Evolutionary conservation across 2,888 invertebrate species (phyloP).

Genomic region (Exocentrus adspersus): DNA sequence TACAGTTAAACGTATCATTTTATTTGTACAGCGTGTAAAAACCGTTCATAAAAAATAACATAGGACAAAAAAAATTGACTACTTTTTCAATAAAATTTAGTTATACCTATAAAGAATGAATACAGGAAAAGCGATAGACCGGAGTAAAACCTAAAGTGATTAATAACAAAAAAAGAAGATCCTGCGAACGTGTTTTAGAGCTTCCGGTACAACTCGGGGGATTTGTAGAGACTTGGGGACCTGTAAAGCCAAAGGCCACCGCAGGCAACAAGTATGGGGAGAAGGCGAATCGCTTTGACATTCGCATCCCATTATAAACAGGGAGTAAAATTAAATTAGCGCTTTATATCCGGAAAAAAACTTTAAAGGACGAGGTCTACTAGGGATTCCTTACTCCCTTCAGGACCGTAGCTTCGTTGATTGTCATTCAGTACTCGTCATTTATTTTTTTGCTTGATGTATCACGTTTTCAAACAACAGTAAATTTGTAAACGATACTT

Average conservation of each 20-base stretch:
- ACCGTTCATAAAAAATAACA: too few species aligned
- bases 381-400: constrained; percentile 18
- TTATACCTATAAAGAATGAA: neutral
- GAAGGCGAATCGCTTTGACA: constrained; percentile 57
- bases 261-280: constrained; percentile 59
- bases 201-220: constrained; percentile 56
- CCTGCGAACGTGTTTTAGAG: constrained; percentile 56
- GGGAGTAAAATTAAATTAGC: constrained; percentile 61
- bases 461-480: neutral
- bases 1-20: too few species aligned
- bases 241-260: constrained; percentile 54
- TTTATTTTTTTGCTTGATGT: neutral
- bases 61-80: too few species aligned
- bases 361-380: constrained; percentile 52
- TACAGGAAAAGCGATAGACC: constrained; percentile 43
- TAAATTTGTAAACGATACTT: neutral
- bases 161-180: constrained; percentile 56
- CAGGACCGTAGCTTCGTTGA: constrained; percentile 21
- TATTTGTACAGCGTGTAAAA: neutral
- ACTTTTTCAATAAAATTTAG: too few species aligned
- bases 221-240: constrained; percentile 51
- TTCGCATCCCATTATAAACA: constrained; percentile 57
- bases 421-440: neutral
- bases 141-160: constrained; percentile 51
- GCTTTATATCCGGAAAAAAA: constrained; percentile 57